Evolutionary conservation across 2,113 vertebrate species (phyloP), one percentile per base, ranked within the genome.

Genomic region (Misgurnus anguillicaudatus): DNA sequence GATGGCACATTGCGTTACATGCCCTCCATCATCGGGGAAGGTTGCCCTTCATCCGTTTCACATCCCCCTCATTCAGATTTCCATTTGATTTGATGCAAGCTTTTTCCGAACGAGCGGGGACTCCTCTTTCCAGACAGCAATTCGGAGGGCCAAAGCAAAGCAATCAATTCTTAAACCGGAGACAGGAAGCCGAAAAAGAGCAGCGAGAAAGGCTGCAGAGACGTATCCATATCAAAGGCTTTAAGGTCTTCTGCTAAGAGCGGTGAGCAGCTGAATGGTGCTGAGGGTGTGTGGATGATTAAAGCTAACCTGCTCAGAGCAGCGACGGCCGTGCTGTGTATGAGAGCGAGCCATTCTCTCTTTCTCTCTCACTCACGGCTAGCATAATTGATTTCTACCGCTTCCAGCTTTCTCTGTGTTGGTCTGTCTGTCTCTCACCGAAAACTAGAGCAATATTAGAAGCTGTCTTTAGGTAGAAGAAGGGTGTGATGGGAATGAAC

Each of bases 121-220:
- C 57, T 69, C 36, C 53, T 77, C 75, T 86, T 84, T 82, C 85
- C 38, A 87, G 85, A 86, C 79, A 84, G 82, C 85, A 84, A 89
- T 90, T 90, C 87, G 83, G 83, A 82, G 77, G 80, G 82, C 82
- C 80, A 85, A 89, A 85, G 87, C 85, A 86, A 84, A 88, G 84
- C 87, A 91, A 91, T 91, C 88, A 85, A 85, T 90, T 88, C 85
- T 84, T 71, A 88, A 90, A 89, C 83, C 68, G 60, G 86, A 85
- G 87, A 86, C 84, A 84, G 84, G 84, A 88, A 86, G 88, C 81
- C 82, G 82, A 89, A 89, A 89, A 85, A 89, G 81, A 82, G 83
- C 80, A 62, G 82, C 68, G 78, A 83, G 84, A 64, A 76, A 69
- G 71, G 78, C 81, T 86, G 87, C 79, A 87, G 84, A 88, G 84